Evolutionary conservation across 2,113 vertebrate genomes (phyloP).

Genomic region (Amphiprion percula): DNA sequence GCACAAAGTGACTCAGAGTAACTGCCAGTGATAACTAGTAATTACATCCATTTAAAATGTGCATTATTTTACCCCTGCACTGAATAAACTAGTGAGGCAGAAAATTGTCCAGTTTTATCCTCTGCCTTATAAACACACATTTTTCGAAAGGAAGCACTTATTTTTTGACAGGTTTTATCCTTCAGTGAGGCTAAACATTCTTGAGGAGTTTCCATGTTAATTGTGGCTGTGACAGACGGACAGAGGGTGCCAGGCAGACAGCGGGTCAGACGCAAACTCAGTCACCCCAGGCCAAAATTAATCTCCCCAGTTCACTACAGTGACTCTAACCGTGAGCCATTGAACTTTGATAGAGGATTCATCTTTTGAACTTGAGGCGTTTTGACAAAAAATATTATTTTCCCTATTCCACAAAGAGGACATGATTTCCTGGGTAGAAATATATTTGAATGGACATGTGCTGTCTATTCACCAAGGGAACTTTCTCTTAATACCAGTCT

Average conservation of each 20-base stretch:
- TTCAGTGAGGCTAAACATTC: constrained; percentile 79
- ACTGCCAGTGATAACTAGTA: constrained; percentile 86
- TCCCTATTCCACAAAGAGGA: constrained; percentile 74
- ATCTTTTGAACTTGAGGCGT: constrained; percentile 64
- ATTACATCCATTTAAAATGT: constrained; percentile 89
- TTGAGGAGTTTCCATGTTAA: constrained; percentile 73
- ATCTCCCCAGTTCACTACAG: constrained; percentile 69
- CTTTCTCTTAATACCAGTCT: constrained; percentile 78
- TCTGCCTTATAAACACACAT: constrained; percentile 81
- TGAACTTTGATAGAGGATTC: constrained; percentile 74
- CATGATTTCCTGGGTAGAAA: constrained; percentile 78
- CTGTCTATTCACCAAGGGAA: constrained; percentile 74
- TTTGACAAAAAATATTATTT: constrained; percentile 69
- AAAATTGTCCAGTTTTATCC: constrained; percentile 89
- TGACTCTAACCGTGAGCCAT: constrained; percentile 58
- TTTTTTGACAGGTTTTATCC: constrained; percentile 79
- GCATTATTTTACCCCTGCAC: constrained; percentile 85
- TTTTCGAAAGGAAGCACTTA: constrained; percentile 72
- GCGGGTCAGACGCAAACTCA: constrained; percentile 44
- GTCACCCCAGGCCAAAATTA: constrained; percentile 62
- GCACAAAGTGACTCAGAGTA: constrained; percentile 79
- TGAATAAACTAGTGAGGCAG: constrained; percentile 89
- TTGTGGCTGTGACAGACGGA: constrained; percentile 60
- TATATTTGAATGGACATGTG: constrained; percentile 77
- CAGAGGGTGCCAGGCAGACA: constrained; percentile 40